Conservation (phyloP, 2,113 vertebrate species). For the Leptocoma aspasia region DNA sequence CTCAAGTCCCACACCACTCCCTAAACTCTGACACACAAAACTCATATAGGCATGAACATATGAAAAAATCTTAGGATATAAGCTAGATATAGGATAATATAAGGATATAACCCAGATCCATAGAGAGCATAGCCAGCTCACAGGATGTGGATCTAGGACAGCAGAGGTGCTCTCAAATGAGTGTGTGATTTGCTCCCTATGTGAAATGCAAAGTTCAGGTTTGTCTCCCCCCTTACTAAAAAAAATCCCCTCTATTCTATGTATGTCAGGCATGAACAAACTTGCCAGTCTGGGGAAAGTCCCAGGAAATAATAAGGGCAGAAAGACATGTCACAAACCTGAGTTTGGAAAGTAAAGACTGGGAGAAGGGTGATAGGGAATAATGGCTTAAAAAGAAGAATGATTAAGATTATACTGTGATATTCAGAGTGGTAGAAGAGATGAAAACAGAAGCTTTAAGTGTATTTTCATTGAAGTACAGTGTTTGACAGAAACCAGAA, state of each 20-base stretch:
- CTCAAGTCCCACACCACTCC: fast-evolving
- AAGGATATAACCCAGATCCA: not conserved
- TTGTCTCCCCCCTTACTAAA: not conserved
- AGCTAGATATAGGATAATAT: not conserved
- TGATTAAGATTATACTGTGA: no score
- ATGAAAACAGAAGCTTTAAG: not conserved
- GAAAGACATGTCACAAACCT: not conserved
- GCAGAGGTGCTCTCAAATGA: not conserved
- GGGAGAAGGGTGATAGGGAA: not conserved
- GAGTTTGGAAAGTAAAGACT: not conserved
- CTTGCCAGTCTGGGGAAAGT: not conserved
- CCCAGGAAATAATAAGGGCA: not conserved
- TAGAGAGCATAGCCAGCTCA: fast-evolving
- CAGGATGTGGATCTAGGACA: not conserved
- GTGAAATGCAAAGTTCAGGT: not conserved
- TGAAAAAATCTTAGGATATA: not conserved
- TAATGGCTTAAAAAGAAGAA: not conserved
- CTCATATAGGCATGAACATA: fast-evolving
- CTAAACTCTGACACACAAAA: not conserved
- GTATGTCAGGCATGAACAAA: not conserved
- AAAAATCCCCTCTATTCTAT: not conserved
- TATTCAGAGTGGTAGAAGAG: not conserved
- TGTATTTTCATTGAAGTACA: not conserved
- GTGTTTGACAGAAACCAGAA: not conserved
- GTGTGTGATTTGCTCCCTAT: not conserved